Base-by-base conservation (phyloP, 2,888 invertebrate genomes). In the Acrobasis suavella region DNA sequence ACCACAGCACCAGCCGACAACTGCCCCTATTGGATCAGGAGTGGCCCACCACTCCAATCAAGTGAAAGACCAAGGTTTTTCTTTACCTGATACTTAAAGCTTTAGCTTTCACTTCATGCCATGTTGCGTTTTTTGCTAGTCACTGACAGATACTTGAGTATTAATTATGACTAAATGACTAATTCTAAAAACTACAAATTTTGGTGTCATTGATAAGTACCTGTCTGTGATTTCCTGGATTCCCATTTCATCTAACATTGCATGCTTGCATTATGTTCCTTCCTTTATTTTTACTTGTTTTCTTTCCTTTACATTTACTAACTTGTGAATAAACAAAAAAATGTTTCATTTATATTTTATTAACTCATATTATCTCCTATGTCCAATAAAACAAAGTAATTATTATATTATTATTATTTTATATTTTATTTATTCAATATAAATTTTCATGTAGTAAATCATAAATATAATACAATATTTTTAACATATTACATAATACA, bases 1-100 rank as follows among this genome's bases (percentile, higher is more conserved):
- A 67, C 80, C 78, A 68, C 89, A 86, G 79, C 82, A 81, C 54
- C 81, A 73, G 68, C 83, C 86, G 52, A 75, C 80, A 63, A 81
- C 87, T 39, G 90, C 83, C 72, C 91, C 89, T 50, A 90, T 92
- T 70, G 91, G 91, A 78, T 91, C 91, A 50, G 91, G 90, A 81
- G 85, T 91, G 78, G 76, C 75, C 66, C 91, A 90, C 76, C 89
- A 88, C 79, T 78, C 80, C 82, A 88, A 86, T 77, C 92, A 92
- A 92, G 92, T 89, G 88, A 93, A 93, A 93, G 92, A 93, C 93
- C 93, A 93, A 93, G 93, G 93, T 93, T 92, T 87, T 80, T 80
- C 78, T 79, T 81, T 76, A 75, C 70, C 72, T 76, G 69, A 67
- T 73, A 78, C 72, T 80, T 74, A 72, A 74, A 75, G 85, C 86